A percentile compares a stretch with the other conserved stretches of the same genome.
phyloP scores from a whole-genome alignment of 2,113 vertebrate species.

The Pterocles orientalis region DNA sequence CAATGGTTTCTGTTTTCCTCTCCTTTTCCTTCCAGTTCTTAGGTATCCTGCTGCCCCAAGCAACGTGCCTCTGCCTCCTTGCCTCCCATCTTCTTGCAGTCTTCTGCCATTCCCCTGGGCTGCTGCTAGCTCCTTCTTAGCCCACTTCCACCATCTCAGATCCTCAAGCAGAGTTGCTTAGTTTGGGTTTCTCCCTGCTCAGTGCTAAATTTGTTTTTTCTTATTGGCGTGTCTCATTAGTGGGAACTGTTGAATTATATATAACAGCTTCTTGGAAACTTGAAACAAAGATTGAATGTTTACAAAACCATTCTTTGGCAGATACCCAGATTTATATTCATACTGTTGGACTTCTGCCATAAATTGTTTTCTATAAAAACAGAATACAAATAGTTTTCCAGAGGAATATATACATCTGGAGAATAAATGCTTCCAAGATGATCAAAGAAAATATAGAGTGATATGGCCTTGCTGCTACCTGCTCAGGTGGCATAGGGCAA shows the following conservation, averaged over 20 bases:
- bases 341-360: not conserved
- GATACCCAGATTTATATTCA: not conserved
- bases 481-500: not conserved
- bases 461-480: not conserved
- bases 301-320: not conserved
- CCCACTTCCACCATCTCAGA: not conserved
- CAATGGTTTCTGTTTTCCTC: not conserved
- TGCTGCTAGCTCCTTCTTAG: not conserved
- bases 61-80: not conserved
- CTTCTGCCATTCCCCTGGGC: not conserved
- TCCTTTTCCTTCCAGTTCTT: not conserved
- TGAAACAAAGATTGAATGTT: slow-evolving; percentile 25
- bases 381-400: not conserved
- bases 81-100: not conserved
- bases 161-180: not conserved
- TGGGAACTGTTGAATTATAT: slow-evolving; percentile 5
- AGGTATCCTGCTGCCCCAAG: not conserved
- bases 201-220: not conserved
- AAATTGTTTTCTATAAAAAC: slow-evolving; percentile 12
- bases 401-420: not conserved
- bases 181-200: not conserved
- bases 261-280: slow-evolving; percentile 15
- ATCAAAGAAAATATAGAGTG: not conserved
- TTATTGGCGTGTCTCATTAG: not conserved
- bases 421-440: not conserved